phyloP scores from a whole-genome alignment of 2,113 vertebrate species.

The Corythornis madagascariensis region DNA sequence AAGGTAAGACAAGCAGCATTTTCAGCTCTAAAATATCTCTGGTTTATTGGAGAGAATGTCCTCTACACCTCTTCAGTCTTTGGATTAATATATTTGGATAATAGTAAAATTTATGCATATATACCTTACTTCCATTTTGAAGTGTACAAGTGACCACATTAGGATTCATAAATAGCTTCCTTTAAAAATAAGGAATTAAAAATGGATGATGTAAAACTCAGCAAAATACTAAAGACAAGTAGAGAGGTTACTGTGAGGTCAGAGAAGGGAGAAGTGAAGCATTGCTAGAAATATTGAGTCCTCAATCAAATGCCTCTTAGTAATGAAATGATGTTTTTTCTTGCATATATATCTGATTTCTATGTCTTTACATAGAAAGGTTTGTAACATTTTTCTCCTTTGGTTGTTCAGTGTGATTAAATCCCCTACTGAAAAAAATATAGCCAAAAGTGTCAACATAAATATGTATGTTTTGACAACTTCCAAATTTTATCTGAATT shows the following conservation, averaged over 20 bases:
- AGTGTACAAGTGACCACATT: not conserved
- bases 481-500: not conserved
- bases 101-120: not conserved
- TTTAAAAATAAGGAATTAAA: not conserved
- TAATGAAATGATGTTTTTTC: not conserved
- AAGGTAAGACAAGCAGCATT: slow-evolving; percentile 33
- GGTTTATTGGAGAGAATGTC: not conserved
- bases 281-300: not conserved
- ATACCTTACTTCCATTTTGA: not conserved
- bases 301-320: not conserved
- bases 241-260: not conserved
- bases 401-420: not conserved
- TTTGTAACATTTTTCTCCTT: not conserved
- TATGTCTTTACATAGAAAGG: not conserved
- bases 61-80: not conserved
- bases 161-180: not conserved
- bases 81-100: not conserved
- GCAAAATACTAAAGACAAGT: not conserved
- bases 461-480: not conserved
- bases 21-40: not conserved
- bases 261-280: not conserved
- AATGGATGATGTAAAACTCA: not conserved
- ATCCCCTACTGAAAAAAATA: not conserved
- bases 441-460: not conserved
- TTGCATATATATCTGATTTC: not conserved